These are phyloP conservation scores for Xylota segnis DNA, from an alignment of 2,888 invertebrate species.

Conservation along the genomic window DNA sequence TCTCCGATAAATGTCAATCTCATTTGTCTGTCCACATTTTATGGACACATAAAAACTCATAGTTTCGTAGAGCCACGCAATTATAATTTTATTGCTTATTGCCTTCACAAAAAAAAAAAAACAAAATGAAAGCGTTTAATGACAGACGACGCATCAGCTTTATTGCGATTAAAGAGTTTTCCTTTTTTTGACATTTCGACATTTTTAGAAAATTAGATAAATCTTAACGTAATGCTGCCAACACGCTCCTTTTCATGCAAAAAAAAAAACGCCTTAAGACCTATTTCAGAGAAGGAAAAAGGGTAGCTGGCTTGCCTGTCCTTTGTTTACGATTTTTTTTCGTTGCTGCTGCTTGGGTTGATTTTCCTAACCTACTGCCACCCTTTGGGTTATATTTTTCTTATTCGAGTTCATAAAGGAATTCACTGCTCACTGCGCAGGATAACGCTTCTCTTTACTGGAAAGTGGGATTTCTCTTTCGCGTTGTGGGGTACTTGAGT, in stretches of 20 bases:
- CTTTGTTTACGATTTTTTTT: slow-evolving; percentile 27
- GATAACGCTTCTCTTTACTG: slow-evolving; percentile 27
- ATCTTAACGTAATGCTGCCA: not conserved
- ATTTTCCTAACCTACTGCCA: slow-evolving; percentile 59
- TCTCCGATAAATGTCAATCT: not conserved
- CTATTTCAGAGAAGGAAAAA: not conserved
- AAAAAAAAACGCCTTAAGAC: not conserved
- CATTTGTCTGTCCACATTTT: not conserved
- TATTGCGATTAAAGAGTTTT: not conserved
- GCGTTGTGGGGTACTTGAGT: not conserved
- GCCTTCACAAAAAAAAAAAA: not conserved
- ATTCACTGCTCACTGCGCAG: slow-evolving; percentile 36
- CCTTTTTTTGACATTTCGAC: no score
- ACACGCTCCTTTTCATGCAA: not conserved
- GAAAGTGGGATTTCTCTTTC: slow-evolving; percentile 8
- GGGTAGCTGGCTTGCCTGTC: not conserved
- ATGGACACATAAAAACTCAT: not conserved
- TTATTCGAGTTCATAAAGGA: not conserved
- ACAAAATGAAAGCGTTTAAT: not conserved
- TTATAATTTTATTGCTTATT: not conserved
- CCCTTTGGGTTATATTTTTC: slow-evolving; percentile 18
- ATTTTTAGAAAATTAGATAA: not conserved
- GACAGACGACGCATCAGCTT: not conserved
- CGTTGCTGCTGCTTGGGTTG: slow-evolving; percentile 3
- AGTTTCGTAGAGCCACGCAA: not conserved